Conservation (phyloP, 2,888 invertebrate species). For the Nomada ferruginata region DNA sequence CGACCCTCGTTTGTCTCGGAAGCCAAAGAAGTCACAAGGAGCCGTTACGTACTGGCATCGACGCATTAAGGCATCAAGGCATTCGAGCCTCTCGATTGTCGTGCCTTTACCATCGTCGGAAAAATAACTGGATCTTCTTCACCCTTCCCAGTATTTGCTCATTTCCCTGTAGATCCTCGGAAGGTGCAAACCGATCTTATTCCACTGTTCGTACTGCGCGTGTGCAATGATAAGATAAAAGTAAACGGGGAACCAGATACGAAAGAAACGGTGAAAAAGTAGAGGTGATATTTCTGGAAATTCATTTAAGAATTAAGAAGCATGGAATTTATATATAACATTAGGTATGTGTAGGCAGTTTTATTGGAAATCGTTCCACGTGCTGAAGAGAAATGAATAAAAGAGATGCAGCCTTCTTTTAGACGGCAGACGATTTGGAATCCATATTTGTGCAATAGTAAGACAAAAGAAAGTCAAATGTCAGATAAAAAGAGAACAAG, state of each 20-base stretch:
- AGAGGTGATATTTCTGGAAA: background rate
- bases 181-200: background rate
- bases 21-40: conserved; percentile 79
- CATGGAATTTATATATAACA: no score
- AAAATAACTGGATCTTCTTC: conserved; percentile 45
- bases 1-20: conserved; percentile 80
- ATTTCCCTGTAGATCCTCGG: background rate
- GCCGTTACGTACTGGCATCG: conserved; percentile 70
- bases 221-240: background rate
- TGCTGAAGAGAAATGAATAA: no score
- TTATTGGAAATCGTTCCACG: no score
- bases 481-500: background rate
- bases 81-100: conserved; percentile 51
- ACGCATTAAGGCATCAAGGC: conserved; percentile 56
- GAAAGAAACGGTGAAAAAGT: background rate
- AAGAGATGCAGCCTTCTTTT: no score
- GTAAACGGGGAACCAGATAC: background rate
- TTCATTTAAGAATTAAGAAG: no score
- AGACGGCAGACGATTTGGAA: no score
- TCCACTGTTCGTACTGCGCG: background rate
- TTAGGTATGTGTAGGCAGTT: no score
- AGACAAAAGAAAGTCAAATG: background rate
- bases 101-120: conserved; percentile 42
- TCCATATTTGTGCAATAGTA: background rate
- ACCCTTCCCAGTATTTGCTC: background rate